Percentiles rank a stretch among this genome's conserved stretches.
Conservation (phyloP, 2,888 invertebrate species). For the Lymantria monacha region DNA sequence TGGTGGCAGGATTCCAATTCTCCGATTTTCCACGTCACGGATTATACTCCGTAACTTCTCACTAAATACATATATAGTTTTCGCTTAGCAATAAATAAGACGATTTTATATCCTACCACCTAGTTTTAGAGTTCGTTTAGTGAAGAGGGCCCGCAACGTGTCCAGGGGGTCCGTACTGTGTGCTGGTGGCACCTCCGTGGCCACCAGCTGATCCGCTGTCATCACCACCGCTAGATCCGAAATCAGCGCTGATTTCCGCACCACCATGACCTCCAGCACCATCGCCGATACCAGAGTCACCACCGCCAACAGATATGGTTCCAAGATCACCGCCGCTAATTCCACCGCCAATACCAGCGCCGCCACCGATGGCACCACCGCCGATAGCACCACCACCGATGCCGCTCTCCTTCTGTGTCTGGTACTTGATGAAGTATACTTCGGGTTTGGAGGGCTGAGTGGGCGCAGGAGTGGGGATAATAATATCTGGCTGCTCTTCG, state of each 20-base stretch:
- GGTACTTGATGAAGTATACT: slow-evolving; percentile 94
- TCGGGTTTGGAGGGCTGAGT: slow-evolving; percentile 94
- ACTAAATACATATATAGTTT: slow-evolving; percentile 19
- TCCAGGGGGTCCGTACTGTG: slow-evolving; percentile 79
- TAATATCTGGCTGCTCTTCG: slow-evolving; percentile 91
- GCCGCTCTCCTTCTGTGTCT: slow-evolving; percentile 84
- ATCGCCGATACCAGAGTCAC: slow-evolving; percentile 32
- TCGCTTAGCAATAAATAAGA: slow-evolving; percentile 58
- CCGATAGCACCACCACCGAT: slow-evolving; percentile 62
- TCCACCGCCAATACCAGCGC: slow-evolving; percentile 48
- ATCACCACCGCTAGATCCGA: slow-evolving; percentile 57
- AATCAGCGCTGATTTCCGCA: slow-evolving; percentile 55
- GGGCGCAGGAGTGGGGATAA: slow-evolving; percentile 88
- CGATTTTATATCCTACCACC: slow-evolving; percentile 54
- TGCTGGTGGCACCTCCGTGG: slow-evolving; percentile 65
- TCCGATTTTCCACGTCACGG: slow-evolving; percentile 10
- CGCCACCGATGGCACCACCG: slow-evolving; percentile 59
- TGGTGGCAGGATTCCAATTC: slow-evolving; percentile 34
- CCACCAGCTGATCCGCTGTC: slow-evolving; percentile 49
- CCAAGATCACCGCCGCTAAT: slow-evolving; percentile 55
- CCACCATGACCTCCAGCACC: slow-evolving; percentile 54
- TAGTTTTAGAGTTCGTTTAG: slow-evolving; percentile 49
- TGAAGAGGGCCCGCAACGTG: slow-evolving; percentile 77
- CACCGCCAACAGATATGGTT: slow-evolving; percentile 49
- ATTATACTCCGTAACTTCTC: slow-evolving; percentile 4